Evolutionary conservation across 2,113 vertebrate species (phyloP).

Genomic region (Pachycephala philippinensis): DNA sequence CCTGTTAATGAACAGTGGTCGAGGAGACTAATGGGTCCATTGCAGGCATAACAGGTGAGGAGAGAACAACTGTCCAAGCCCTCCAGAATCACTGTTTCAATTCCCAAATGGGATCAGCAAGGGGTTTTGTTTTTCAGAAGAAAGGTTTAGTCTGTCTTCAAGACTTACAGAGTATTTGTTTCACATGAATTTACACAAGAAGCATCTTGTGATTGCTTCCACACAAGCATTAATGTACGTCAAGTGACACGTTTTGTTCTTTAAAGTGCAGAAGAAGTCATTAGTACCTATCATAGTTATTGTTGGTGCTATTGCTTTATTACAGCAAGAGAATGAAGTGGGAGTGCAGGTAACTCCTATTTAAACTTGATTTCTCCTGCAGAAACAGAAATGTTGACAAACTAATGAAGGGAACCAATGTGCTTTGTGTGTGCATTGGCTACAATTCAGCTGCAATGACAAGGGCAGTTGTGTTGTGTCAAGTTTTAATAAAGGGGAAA

Average conservation of each 20-base stretch:
- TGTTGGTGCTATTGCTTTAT: neutral
- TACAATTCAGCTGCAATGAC: neutral
- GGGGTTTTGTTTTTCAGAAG: neutral
- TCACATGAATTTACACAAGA: neutral
- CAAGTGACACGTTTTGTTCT: fast-evolving
- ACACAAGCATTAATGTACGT: fast-evolving
- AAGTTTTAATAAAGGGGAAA: neutral
- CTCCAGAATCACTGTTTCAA: neutral
- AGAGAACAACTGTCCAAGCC: neutral
- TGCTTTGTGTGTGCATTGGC: neutral
- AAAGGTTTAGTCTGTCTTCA: neutral
- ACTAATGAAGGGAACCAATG: neutral
- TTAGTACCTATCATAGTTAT: neutral
- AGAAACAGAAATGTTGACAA: neutral
- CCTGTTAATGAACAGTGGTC: neutral
- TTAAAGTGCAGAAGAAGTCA: neutral
- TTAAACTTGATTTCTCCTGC: neutral
- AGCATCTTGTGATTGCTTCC: fast-evolving
- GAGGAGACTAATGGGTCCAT: neutral
- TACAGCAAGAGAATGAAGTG: neutral
- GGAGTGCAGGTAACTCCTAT: neutral
- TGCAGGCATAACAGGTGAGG: neutral
- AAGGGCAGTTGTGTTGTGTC: neutral
- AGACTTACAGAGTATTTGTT: neutral
- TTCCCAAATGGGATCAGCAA: neutral